Conservation (phyloP, 2,888 invertebrate genomes). For the Acleris sparsana region DNA sequence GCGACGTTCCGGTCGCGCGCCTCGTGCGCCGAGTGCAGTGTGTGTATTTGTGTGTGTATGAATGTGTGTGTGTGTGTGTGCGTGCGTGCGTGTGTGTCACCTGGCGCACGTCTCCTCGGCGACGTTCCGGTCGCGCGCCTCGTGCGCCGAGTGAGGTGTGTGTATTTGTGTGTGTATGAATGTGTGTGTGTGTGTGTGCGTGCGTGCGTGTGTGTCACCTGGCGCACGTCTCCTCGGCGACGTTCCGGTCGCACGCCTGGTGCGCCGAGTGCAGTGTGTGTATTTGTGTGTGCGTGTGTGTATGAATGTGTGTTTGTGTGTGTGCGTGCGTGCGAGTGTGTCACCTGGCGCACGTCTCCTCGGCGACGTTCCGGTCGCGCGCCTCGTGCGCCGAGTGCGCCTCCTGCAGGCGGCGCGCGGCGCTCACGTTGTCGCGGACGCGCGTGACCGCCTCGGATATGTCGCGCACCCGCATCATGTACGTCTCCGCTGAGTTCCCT, state of each 20-base stretch:
- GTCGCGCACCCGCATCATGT: slow-evolving; percentile 81
- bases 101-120: too few species aligned
- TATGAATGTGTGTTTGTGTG: background rate
- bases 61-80: too few species aligned
- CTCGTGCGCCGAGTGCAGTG: too few species aligned
- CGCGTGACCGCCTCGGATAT: slow-evolving; percentile 86
- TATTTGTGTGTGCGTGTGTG: too few species aligned
- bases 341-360: slow-evolving; percentile 86
- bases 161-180: too few species aligned
- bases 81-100: too few species aligned
- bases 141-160: too few species aligned
- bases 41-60: too few species aligned
- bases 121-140: too few species aligned
- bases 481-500: slow-evolving; percentile 68
- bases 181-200: background rate
- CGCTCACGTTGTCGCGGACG: slow-evolving; percentile 84
- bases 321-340: background rate
- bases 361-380: slow-evolving; percentile 91
- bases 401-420: slow-evolving; percentile 87
- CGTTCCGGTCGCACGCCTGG: slow-evolving; percentile 92
- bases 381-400: slow-evolving; percentile 85
- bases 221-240: slow-evolving; percentile 87
- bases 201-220: slow-evolving; percentile 46
- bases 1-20: too few species aligned
- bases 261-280: slow-evolving; percentile 44